Conservation (phyloP, 2,888 invertebrate species). For the Formica aserva region DNA sequence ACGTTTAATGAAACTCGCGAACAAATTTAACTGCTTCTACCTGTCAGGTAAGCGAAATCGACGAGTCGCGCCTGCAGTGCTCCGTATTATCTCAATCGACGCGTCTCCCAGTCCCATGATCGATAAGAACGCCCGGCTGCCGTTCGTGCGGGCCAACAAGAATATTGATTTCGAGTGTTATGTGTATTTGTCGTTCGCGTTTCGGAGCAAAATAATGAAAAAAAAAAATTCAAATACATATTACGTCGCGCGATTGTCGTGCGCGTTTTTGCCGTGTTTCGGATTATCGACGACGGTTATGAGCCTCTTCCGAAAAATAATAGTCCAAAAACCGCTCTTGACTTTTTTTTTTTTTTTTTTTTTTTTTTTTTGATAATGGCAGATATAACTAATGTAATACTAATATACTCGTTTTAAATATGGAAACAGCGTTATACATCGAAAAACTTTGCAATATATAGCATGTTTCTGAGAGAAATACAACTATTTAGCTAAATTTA, state of each 20-base stretch:
- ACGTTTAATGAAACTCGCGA: conserved; percentile 92
- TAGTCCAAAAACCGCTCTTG: background rate
- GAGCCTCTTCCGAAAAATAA: background rate
- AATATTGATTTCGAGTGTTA: conserved; percentile 81
- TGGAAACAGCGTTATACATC: background rate
- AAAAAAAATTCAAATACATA: background rate
- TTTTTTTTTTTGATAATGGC: background rate
- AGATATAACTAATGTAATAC: background rate
- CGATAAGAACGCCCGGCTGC: conserved; percentile 65
- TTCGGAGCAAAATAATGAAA: conserved; percentile 21
- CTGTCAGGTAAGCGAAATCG: conserved; percentile 90
- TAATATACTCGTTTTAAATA: background rate
- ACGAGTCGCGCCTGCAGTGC: background rate
- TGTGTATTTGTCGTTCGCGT: conserved; percentile 74
- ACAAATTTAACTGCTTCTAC: conserved; percentile 96
- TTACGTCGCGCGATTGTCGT: background rate
- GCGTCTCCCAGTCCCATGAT: conserved; percentile 34
- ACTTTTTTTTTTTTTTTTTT: background rate
- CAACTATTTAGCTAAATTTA: background rate
- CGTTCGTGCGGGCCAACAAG: conserved; percentile 69
- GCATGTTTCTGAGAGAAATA: background rate
- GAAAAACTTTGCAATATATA: background rate
- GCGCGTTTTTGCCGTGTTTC: background rate
- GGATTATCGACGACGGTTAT: background rate
- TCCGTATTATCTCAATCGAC: background rate